Evolutionary conservation across 2,113 vertebrate genomes (phyloP), one percentile per base, ranked within the genome.

Genomic region (Hoplias malabaricus): DNA sequence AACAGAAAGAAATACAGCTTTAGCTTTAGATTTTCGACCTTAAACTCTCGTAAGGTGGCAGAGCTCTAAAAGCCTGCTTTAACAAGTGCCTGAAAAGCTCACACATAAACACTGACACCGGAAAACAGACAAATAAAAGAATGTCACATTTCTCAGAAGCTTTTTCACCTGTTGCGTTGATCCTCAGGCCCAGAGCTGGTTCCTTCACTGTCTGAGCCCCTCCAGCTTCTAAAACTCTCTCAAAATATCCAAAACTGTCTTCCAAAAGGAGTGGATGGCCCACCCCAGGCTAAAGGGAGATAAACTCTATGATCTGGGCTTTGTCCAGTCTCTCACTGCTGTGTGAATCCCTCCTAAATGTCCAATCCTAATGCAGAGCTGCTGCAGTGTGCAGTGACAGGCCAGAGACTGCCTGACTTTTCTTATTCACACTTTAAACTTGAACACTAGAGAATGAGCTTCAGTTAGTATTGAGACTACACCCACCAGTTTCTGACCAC

Each of bases 371-470:
- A 25, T 53, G 25, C 57, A 19, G 4, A 34, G 46, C 65, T 72
- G 36, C 25, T 42, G 69, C 69, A 57, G 36, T 70, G 29, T 40
- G 67, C 79, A 77, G 38, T 62, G 78, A 78, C 63, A 82, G 82
- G 75, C 82, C 73, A 69, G 53, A 43, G 21, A 27, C 75, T 61
- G 73, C 54, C 43, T 31, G 29, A 66, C 48, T 42, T 81, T 82
- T n/a, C n/a, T 80, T 80, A 77, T 73, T 87, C 80, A 85, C 79
- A 85, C 86, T 90, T 92, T 91, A 92, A 91, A 87, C 79, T 69
- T 53, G 56, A 70, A 50, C 36, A 61, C 61, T 31, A 29, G n/a
- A n/a, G n/a, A n/a, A n/a, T n/a, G n/a, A n/a, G 53, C 19, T 50
- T 65, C 69, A 84, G 72, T 87, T 80, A 80, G 83, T 83, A 68